Evolutionary conservation across 2,888 invertebrate genomes (phyloP).

Genomic region (Ditylenchus weischeri): DNA sequence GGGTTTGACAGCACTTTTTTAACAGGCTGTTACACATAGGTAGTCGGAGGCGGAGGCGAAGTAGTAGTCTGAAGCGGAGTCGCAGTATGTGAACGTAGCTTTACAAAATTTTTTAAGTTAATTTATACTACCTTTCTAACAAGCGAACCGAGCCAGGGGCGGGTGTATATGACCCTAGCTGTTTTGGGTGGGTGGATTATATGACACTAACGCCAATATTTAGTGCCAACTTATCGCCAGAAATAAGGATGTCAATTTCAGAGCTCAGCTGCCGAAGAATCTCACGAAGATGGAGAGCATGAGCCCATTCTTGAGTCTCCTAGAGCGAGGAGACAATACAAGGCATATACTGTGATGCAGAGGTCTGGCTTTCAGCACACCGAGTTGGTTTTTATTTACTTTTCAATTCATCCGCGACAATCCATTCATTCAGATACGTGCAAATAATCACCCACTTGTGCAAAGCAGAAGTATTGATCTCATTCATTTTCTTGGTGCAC

Average conservation of each 20-base stretch:
- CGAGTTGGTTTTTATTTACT: conserved; percentile 34
- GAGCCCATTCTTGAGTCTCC: conserved; percentile 22
- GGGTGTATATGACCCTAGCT: too few species aligned
- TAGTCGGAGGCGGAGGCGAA: too few species aligned
- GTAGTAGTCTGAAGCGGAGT: too few species aligned
- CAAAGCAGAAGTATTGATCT: conserved; percentile 51
- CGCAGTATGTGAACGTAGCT: too few species aligned
- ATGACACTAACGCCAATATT: too few species aligned
- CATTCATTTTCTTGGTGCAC: conserved; percentile 47
- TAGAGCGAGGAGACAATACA: conserved; percentile 44
- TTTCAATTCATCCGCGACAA: not conserved
- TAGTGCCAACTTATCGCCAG: too few species aligned
- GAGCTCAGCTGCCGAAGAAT: conserved; percentile 26
- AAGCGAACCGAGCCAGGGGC: too few species aligned
- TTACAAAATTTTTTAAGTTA: too few species aligned
- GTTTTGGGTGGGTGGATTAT: too few species aligned
- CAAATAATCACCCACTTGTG: conserved; percentile 53
- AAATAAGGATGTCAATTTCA: not conserved
- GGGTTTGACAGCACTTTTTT: too few species aligned
- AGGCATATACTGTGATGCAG: conserved; percentile 56
- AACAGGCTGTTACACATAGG: too few species aligned
- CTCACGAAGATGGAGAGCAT: conserved; percentile 22
- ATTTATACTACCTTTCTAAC: too few species aligned
- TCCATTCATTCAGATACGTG: conserved; percentile 38
- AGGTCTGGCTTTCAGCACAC: conserved; percentile 54